These are phyloP conservation scores for Caenorhabditis imperialis DNA, from an alignment of 2,888 invertebrate species.

Conservation along the genomic window DNA sequence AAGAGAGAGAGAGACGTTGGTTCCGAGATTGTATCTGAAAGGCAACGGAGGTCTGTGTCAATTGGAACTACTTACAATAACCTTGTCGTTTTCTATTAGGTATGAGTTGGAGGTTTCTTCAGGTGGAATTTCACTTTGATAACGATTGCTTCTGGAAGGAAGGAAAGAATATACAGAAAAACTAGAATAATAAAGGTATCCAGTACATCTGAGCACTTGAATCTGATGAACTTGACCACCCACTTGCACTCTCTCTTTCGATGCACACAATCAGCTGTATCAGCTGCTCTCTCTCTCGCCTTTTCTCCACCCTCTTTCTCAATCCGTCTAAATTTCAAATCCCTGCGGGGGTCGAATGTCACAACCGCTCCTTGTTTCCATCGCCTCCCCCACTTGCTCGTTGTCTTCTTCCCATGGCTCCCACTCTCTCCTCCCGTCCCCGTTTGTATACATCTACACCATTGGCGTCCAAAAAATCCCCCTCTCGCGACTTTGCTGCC, in stretches of 20 bases:
- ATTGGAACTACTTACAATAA: no score
- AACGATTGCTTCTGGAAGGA: no score
- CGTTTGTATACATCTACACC: conserved; percentile 34
- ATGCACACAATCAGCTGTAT: background rate
- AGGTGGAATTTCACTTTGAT: no score
- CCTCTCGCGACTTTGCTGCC: conserved; percentile 5
- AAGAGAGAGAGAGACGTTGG: no score
- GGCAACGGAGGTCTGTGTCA: no score
- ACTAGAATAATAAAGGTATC: background rate
- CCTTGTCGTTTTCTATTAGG: no score
- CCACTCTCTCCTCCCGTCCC: conserved; percentile 14
- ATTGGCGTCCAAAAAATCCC: conserved; percentile 33
- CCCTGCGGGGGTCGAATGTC: conserved; percentile 28
- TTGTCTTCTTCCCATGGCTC: conserved; percentile 12
- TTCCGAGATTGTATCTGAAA: no score
- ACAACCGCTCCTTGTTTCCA: conserved; percentile 4
- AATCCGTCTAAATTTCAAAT: no score
- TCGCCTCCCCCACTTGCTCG: conserved; percentile 4
- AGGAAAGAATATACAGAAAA: conserved; percentile 5
- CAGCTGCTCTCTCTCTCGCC: conserved; percentile 14
- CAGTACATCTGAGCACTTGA: conserved; percentile 10
- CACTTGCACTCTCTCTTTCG: background rate
- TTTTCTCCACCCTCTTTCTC: no score
- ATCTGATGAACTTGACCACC: no score
- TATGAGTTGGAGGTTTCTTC: no score